These are phyloP conservation scores for Propithecus deckenii DNA, from an alignment of 2,797 vertebrate genomes.

Conservation along the genomic window DNA sequence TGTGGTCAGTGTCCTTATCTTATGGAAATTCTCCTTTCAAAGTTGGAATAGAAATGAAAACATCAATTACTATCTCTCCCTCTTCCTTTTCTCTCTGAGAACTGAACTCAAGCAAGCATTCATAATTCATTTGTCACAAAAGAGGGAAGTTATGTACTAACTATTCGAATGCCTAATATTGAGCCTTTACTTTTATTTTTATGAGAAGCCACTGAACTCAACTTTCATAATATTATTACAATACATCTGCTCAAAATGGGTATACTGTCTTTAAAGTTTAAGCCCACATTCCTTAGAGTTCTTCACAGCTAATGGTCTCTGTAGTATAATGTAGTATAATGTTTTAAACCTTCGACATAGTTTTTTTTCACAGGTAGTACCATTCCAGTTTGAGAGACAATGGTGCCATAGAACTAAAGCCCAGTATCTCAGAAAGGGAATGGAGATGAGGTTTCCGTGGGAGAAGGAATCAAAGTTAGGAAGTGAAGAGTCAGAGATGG, in stretches of 20 bases:
- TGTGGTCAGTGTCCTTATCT: background rate
- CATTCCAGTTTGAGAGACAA: background rate
- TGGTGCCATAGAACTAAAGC: background rate
- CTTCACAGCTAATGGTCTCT: background rate
- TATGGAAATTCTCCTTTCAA: background rate
- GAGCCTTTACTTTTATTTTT: background rate
- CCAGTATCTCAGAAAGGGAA: background rate
- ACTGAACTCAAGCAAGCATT: background rate
- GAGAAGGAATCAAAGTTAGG: background rate
- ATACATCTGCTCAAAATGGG: background rate
- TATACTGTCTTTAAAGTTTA: background rate
- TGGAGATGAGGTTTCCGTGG: background rate
- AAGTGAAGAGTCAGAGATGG: background rate
- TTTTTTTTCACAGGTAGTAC: background rate
- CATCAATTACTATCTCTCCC: background rate
- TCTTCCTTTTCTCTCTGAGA: background rate
- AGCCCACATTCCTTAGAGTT: background rate
- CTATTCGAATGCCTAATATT: background rate
- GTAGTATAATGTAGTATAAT: background rate
- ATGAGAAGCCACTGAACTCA: background rate
- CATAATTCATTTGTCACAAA: background rate
- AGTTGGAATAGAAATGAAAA: background rate
- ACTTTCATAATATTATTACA: background rate
- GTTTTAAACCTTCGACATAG: background rate
- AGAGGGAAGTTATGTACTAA: background rate